These are phyloP conservation scores for Anser brachyrhynchus DNA, from an alignment of 2,113 vertebrate species.

Conservation along the genomic window DNA sequence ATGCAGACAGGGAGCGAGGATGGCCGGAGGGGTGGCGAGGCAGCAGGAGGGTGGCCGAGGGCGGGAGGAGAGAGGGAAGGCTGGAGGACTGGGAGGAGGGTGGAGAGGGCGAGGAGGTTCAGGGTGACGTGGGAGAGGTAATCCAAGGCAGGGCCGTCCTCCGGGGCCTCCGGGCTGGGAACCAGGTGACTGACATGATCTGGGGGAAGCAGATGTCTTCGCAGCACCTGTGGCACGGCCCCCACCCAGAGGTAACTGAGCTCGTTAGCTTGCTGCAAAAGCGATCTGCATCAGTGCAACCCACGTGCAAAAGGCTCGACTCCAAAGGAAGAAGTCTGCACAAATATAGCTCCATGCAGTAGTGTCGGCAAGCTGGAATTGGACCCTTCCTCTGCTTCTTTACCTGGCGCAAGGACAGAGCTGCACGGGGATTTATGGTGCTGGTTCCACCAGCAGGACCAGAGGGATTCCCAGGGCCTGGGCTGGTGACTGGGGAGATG, in stretches of 20 bases:
- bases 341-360: background rate
- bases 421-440: background rate
- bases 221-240: background rate
- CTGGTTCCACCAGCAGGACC: background rate
- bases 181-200: background rate
- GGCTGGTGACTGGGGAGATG: background rate
- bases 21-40: background rate
- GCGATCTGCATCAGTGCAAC: fast-evolving
- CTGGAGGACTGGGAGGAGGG: background rate
- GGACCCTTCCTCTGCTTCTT: background rate
- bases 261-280: background rate
- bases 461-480: background rate
- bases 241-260: background rate
- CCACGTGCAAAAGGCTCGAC: background rate
- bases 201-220: background rate
- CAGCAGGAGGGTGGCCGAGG: background rate
- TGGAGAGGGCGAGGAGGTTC: background rate
- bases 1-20: background rate
- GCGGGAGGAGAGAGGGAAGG: background rate
- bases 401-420: background rate
- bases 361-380: background rate
- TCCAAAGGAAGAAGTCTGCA: background rate
- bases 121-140: background rate
- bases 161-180: conserved; percentile 25
- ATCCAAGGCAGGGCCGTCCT: background rate